These are phyloP conservation scores for Pavo muticus DNA, from an alignment of 2,113 vertebrate species.

Conservation along the genomic window DNA sequence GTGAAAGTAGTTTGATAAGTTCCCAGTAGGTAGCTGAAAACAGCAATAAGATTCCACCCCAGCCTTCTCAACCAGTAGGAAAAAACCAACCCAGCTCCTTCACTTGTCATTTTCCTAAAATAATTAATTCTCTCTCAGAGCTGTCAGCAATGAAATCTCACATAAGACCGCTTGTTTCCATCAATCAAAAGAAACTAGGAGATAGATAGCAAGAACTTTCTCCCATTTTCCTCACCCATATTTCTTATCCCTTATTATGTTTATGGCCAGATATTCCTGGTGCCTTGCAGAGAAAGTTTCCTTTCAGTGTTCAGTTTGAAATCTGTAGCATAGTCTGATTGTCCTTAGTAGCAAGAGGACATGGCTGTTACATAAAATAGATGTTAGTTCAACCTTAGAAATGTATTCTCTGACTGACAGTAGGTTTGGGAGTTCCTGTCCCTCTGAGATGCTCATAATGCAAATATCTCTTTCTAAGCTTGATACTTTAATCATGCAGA, in stretches of 20 bases:
- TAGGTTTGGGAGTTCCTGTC: background rate
- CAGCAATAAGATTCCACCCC: background rate
- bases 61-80: background rate
- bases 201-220: background rate
- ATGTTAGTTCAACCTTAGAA: background rate
- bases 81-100: background rate
- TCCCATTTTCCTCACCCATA: background rate
- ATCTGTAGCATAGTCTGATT: background rate
- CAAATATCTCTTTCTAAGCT: background rate
- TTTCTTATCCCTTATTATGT: background rate
- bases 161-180: background rate
- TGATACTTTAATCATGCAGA: background rate
- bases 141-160: background rate
- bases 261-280: background rate
- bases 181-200: background rate
- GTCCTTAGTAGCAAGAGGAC: background rate
- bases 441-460: background rate
- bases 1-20: background rate
- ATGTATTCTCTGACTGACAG: background rate
- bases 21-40: background rate
- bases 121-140: background rate
- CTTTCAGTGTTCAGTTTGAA: background rate
- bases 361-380: background rate
- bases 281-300: background rate
- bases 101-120: background rate